These are phyloP conservation scores for Willowsia nigromaculata DNA, from an alignment of 2,888 invertebrate species.

Conservation along the genomic window DNA sequence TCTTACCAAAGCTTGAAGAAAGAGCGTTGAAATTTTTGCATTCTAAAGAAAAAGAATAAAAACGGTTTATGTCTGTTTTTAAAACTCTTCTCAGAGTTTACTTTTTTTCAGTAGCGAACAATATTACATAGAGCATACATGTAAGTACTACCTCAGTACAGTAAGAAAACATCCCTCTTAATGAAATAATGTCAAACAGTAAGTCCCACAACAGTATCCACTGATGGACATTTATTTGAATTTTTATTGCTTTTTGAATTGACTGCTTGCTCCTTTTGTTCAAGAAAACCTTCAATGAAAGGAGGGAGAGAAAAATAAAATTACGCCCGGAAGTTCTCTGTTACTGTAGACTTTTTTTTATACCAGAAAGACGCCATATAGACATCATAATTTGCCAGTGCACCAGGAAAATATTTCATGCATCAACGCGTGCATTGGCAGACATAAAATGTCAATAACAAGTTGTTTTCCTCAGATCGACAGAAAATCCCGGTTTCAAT, in stretches of 20 bases:
- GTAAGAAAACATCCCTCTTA: not conserved
- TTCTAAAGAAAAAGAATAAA: not conserved
- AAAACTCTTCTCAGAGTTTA: not conserved
- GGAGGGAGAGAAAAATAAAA: not conserved
- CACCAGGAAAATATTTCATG: not conserved
- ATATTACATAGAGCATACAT: not conserved
- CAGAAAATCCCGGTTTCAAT: too few relatives aligned
- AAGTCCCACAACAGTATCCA: not conserved
- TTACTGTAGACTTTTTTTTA: not conserved
- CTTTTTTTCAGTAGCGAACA: not conserved
- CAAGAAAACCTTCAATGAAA: not conserved
- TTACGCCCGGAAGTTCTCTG: conserved; percentile 41
- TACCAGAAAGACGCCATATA: not conserved
- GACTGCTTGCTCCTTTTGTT: not conserved
- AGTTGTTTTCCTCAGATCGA: too few relatives aligned
- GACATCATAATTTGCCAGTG: conserved; percentile 21
- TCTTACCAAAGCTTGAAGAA: not conserved
- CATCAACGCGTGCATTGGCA: not conserved
- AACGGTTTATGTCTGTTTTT: not conserved
- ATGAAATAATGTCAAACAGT: not conserved
- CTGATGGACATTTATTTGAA: not conserved
- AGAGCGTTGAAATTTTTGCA: not conserved
- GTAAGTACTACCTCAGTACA: not conserved
- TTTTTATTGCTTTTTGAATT: not conserved
- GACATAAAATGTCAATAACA: not conserved